Evolutionary conservation across 2,888 invertebrate genomes (phyloP).

Genomic region (Pterobdella sp.): DNA sequence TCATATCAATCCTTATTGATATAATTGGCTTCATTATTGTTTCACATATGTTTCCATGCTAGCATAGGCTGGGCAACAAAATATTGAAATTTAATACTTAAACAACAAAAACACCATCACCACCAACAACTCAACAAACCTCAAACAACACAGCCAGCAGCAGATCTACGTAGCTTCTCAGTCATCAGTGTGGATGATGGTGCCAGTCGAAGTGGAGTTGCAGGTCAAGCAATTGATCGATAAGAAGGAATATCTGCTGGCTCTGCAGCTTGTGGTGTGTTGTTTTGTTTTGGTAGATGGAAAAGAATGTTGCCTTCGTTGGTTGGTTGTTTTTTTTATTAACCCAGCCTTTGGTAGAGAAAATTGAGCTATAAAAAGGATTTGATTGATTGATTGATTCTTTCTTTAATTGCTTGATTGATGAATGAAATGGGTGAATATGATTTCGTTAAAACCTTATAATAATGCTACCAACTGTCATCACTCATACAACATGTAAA

Average conservation of each 20-base stretch:
- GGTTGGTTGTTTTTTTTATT: background rate
- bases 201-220: slow-evolving; percentile 68
- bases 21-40: background rate
- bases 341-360: background rate
- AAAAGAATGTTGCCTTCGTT: background rate
- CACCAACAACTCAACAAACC: too few species aligned
- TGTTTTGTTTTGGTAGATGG: background rate
- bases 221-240: slow-evolving; percentile 77
- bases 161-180: slow-evolving; percentile 76
- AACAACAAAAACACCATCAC: too few species aligned
- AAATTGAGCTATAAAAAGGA: too few species aligned
- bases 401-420: background rate
- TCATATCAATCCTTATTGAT: background rate
- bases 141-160: slow-evolving; percentile 7
- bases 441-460: background rate
- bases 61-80: too few species aligned
- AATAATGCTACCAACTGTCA: background rate
- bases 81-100: too few species aligned
- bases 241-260: slow-evolving; percentile 86
- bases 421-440: background rate
- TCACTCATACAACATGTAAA: background rate
- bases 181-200: slow-evolving; percentile 68
- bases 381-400: background rate
- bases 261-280: slow-evolving; percentile 77
- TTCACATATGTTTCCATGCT: background rate